Evolutionary conservation across 1,140 invertebrate genomes (phyloP).

Genomic region (Aleiodes sp.): DNA sequence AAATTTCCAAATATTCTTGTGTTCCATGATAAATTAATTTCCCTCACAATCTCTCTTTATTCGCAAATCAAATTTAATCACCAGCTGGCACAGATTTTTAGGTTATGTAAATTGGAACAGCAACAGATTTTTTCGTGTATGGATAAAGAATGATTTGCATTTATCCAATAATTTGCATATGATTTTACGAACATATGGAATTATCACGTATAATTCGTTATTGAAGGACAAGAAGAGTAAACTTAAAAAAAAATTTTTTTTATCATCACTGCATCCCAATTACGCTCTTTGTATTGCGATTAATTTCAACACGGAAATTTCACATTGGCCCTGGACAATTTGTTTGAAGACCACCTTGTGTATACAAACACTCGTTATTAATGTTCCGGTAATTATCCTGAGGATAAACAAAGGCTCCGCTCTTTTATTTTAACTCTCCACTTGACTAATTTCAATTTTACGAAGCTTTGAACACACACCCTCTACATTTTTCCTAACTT

Average conservation of each 20-base stretch:
- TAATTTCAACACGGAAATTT: too few relatives aligned
- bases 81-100: too few relatives aligned
- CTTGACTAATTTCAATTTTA: neutral
- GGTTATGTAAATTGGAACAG: too few relatives aligned
- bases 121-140: neutral
- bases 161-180: neutral
- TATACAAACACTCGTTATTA: neutral
- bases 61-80: too few relatives aligned
- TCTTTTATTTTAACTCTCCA: neutral
- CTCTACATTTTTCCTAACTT: neutral
- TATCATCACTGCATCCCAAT: neutral
- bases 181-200: neutral
- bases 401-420: neutral
- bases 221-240: neutral
- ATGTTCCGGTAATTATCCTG: constrained; percentile 1
- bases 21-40: too few relatives aligned
- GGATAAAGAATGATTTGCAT: neutral
- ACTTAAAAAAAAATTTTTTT: too few relatives aligned
- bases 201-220: neutral
- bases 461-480: neutral
- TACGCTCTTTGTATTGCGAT: too few relatives aligned
- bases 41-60: too few relatives aligned
- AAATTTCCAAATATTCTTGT: too few relatives aligned
- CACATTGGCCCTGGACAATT: too few relatives aligned
- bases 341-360: too few relatives aligned